Conservation (phyloP, 2,888 invertebrate species). For the Oscheius myriophilus region DNA sequence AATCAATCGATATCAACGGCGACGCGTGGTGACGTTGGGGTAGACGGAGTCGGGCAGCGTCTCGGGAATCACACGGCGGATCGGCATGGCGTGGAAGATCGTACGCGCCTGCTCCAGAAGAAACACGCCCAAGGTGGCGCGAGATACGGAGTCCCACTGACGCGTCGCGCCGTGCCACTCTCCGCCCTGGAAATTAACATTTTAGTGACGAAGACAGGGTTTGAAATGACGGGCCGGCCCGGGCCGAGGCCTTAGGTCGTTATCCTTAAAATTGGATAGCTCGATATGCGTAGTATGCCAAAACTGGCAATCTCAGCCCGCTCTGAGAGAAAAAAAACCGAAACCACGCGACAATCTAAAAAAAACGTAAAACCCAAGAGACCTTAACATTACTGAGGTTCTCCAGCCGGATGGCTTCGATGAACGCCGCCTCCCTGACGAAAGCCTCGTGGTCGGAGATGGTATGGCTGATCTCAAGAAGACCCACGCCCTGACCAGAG, state of each 20-base stretch:
- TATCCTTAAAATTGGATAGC: too few relatives aligned
- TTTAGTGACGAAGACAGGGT: too few relatives aligned
- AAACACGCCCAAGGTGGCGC: constrained; percentile 57
- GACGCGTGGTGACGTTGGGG: constrained; percentile 24
- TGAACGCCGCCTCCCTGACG: constrained; percentile 92
- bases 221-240: too few relatives aligned
- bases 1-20: constrained; percentile 5
- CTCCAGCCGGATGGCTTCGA: constrained; percentile 81
- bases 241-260: too few relatives aligned
- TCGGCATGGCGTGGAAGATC: constrained; percentile 13
- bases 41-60: constrained; percentile 24
- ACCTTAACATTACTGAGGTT: constrained; percentile 61
- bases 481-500: constrained; percentile 42
- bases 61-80: constrained; percentile 24
- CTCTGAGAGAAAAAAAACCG: constrained; percentile 3
- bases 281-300: too few relatives aligned
- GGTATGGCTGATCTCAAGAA: constrained; percentile 49
- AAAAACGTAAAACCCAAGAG: too few relatives aligned
- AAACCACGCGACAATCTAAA: neutral
- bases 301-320: too few relatives aligned
- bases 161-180: constrained; percentile 54
- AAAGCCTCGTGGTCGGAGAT: constrained; percentile 84
- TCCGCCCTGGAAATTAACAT: constrained; percentile 38
- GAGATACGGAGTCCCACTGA: constrained; percentile 47
- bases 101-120: constrained; percentile 38